These are phyloP conservation scores for Drosophila flavopinicola DNA, from an alignment of 2,888 invertebrate genomes.

Conservation along the genomic window DNA sequence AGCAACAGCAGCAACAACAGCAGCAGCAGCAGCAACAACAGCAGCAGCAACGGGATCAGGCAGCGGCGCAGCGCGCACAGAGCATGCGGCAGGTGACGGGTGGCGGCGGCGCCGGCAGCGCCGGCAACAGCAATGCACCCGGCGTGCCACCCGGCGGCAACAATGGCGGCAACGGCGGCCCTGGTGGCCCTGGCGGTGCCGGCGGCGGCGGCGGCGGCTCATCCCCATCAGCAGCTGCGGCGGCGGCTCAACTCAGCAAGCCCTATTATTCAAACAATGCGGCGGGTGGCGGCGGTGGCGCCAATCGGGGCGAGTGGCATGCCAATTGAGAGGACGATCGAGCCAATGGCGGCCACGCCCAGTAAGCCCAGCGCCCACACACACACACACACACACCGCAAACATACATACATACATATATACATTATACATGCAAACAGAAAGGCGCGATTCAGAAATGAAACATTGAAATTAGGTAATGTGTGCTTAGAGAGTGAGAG, in stretches of 20 bases:
- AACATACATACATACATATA: conserved; percentile 25
- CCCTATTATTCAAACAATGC: conserved; percentile 82
- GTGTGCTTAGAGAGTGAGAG: conserved; percentile 16
- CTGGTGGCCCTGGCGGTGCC: conserved; percentile 67
- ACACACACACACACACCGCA: conserved; percentile 13
- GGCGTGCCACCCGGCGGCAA: conserved; percentile 58
- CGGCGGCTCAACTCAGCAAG: conserved; percentile 80
- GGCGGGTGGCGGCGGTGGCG: conserved; percentile 65
- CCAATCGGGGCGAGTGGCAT: conserved; percentile 82
- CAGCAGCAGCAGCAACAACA: conserved; percentile 67
- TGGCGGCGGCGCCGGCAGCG: conserved; percentile 63
- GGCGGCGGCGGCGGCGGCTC: conserved; percentile 44
- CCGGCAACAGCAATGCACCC: conserved; percentile 63
- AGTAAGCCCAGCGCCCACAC: conserved; percentile 18
- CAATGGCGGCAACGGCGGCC: conserved; percentile 65
- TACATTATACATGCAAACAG: conserved; percentile 9
- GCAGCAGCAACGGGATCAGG: conserved; percentile 66
- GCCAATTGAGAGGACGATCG: conserved; percentile 53
- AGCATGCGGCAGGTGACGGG: conserved; percentile 77
- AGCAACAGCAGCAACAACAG: conserved; percentile 69
- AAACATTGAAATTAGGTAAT: conserved; percentile 20
- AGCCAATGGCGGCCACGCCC: conserved; percentile 24
- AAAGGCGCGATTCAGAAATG: conserved; percentile 17
- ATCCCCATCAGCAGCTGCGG: conserved; percentile 39
- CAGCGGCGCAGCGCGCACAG: conserved; percentile 69